phyloP scores from a whole-genome alignment of 64 coral and sea anemone species.

The Actinia equina region DNA sequence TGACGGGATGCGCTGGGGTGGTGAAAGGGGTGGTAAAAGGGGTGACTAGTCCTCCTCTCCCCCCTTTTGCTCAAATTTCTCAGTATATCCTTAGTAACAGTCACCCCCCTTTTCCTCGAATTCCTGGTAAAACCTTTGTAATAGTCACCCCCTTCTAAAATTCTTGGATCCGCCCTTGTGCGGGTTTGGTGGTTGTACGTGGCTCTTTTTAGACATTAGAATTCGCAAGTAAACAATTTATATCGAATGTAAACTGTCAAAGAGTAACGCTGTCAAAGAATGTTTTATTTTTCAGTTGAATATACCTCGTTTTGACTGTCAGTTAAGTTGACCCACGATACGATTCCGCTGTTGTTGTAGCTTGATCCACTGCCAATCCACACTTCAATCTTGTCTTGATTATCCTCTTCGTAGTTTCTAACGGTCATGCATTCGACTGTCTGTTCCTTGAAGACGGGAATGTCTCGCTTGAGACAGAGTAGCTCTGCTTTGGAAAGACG shows the following conservation, averaged over 20 bases:
- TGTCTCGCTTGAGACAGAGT: conserved; percentile 79
- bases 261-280: neutral
- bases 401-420: conserved; percentile 50
- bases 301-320: conserved; percentile 54
- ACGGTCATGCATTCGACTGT: conserved; percentile 95
- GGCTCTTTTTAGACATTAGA: neutral
- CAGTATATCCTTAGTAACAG: too few species aligned
- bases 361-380: conserved; percentile 90
- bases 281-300: neutral
- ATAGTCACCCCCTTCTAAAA: too few species aligned
- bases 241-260: neutral
- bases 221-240: neutral
- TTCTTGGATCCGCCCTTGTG: too few species aligned
- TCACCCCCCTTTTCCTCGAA: too few species aligned
- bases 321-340: conserved; percentile 68
- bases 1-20: too few species aligned
- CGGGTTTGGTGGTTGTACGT: neutral
- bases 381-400: conserved; percentile 65
- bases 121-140: too few species aligned
- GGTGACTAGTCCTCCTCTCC: too few species aligned
- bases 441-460: conserved; percentile 84
- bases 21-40: too few species aligned
- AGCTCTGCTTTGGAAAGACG: conserved; percentile 76
- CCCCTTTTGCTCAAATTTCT: too few species aligned
- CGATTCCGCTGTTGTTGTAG: conserved; percentile 47